Evolutionary conservation across 2,797 vertebrate species (phyloP).

Genomic region (Heterohyrax brucei): DNA sequence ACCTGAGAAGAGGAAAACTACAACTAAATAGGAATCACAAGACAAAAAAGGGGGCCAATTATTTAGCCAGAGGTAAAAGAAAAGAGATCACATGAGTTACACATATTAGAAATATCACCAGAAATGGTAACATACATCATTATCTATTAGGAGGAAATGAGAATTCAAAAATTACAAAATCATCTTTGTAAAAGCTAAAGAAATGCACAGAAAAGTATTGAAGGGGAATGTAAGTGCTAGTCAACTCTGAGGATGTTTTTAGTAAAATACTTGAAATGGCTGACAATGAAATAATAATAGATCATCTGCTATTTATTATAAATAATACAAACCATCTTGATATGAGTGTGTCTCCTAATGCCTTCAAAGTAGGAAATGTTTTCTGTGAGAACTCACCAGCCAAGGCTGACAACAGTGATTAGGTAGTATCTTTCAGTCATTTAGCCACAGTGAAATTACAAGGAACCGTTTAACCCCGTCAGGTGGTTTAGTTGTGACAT

Average conservation of each 20-base stretch:
- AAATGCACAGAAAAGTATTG: slow-evolving; percentile 4
- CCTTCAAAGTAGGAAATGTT: slow-evolving; percentile 65
- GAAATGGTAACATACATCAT: slow-evolving; percentile 54
- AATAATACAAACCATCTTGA: slow-evolving; percentile 62
- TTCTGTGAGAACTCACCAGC: slow-evolving; percentile 60
- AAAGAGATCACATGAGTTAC: slow-evolving; percentile 41
- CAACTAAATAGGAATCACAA: slow-evolving; percentile 36
- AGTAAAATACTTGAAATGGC: slow-evolving; percentile 66
- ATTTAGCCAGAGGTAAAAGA: slow-evolving; percentile 52
- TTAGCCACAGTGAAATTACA: slow-evolving; percentile 77
- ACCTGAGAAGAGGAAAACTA: too few species aligned
- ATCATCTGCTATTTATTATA: slow-evolving; percentile 7
- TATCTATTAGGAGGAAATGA: slow-evolving; percentile 59
- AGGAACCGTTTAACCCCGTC: slow-evolving; percentile 78
- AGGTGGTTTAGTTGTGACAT: slow-evolving; percentile 71
- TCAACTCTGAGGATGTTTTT: neutral
- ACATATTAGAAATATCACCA: neutral
- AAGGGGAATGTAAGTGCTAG: neutral
- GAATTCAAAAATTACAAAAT: slow-evolving; percentile 65
- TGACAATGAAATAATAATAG: slow-evolving; percentile 62
- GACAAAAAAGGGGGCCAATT: neutral
- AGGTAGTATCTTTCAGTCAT: slow-evolving; percentile 74
- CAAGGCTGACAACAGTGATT: slow-evolving; percentile 73
- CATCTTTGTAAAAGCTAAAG: slow-evolving; percentile 50
- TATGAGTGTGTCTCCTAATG: slow-evolving; percentile 65